These are phyloP conservation scores for Muntiacus reevesi DNA, from an alignment of 2,113 vertebrate species.

Conservation along the genomic window DNA sequence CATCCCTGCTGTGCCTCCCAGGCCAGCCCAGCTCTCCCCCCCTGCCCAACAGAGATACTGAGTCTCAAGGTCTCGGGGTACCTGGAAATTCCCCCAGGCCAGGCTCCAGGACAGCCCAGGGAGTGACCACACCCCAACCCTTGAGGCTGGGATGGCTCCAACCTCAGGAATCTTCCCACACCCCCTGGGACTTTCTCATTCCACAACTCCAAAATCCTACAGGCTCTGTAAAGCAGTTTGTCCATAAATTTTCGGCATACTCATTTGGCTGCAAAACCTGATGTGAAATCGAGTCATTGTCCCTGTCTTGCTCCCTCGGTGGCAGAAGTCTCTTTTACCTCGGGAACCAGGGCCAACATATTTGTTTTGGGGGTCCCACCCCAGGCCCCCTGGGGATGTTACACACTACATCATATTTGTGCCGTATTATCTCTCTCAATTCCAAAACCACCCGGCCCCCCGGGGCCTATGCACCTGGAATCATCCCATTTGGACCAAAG, in stretches of 20 bases:
- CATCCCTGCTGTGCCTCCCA: not conserved
- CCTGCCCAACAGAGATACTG: not conserved
- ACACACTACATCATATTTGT: not conserved
- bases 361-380: not conserved
- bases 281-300: not conserved
- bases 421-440: not conserved
- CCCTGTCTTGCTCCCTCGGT: fast-evolving
- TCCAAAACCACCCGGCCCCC: not conserved
- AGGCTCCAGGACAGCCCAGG: not conserved
- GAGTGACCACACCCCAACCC: not conserved
- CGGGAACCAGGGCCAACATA: fast-evolving
- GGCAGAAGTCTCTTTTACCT: not conserved
- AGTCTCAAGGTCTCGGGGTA: not conserved
- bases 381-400: not conserved
- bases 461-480: not conserved
- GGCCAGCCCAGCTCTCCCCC: not conserved
- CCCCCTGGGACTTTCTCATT: not conserved
- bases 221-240: not conserved
- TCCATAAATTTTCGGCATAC: not conserved
- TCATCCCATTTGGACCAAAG: not conserved
- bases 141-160: not conserved
- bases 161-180: not conserved
- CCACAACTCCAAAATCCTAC: not conserved
- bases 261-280: not conserved
- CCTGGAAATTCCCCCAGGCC: not conserved